Base-by-base conservation (phyloP, 2,113 vertebrate genomes). In the Camelus bactrianus region DNA sequence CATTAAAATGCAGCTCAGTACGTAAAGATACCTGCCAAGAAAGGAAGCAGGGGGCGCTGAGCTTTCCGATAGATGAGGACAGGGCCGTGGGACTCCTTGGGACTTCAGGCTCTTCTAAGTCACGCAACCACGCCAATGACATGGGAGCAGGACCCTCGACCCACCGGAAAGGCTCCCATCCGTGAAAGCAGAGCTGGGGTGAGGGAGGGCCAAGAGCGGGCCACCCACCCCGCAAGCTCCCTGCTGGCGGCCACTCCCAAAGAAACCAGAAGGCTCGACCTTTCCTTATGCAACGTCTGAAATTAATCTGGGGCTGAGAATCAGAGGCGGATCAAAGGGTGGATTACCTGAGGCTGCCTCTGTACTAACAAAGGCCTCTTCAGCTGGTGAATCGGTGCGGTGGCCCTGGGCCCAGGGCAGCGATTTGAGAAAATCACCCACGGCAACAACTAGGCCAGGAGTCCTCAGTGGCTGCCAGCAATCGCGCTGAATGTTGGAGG, bases 391-490 rank as follows among this genome's bases (percentile, higher is more conserved):
- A 70, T 65, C 0, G 3, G 38, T 0, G 26, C 0, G 16, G 88
- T 64, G 91, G 97, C 93, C 54, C 84, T 4, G 15, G 65, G 96
- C 93, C 91, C 56, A 58, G 85, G 24, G 89, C 38, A 6, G 54
- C 6, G 62, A 87, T 93, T 42, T 62, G 81, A 96, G 93, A 96
- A 98, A 89, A 72, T 93, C 96, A 69, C 93, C 85, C 60, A 0
- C 67, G 85, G 93, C 89, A 67, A 93, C 89, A 65, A 50, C 56
- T 58, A 85, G 60, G 85, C 91, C 52, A 64, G 0, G 81, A n/a
- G 60, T 62, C 91, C 15, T 80, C 54, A 10, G 3, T 5, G 65
- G 56, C 89, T 83, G 96, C 95, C 97, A 94, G 91, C 54, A 67
- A 67, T 5, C 93, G 35, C 81, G 19, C 58, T 35, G 81, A 50